These are phyloP conservation scores for Sebastes vulpes DNA, from an alignment of 2,797 vertebrate species.

Conservation along the genomic window DNA sequence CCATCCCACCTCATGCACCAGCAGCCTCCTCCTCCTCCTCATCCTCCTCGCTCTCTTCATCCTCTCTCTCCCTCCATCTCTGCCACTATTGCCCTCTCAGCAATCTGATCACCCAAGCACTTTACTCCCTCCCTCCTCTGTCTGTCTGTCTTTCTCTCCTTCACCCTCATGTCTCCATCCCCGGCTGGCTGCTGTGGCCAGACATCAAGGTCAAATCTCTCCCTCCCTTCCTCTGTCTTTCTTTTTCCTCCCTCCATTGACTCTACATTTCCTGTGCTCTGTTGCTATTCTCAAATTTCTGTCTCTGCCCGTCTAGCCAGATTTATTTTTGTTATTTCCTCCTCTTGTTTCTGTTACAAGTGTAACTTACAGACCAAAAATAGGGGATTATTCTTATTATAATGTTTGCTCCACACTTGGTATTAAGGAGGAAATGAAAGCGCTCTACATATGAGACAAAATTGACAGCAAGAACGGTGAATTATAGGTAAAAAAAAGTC, in stretches of 20 bases:
- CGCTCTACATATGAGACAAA: background rate
- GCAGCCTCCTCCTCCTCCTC: conserved; percentile 15
- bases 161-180: conserved; percentile 67
- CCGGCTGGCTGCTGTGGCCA: conserved; percentile 70
- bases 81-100: conserved; percentile 72
- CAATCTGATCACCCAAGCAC: conserved; percentile 78
- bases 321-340: conserved; percentile 62
- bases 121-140: conserved; percentile 41
- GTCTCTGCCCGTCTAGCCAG: conserved; percentile 48
- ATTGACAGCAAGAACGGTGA: background rate
- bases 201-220: conserved; percentile 85
- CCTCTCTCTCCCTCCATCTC: conserved; percentile 9
- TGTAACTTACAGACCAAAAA: background rate
- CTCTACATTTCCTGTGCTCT: conserved; percentile 75
- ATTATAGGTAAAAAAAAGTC: background rate
- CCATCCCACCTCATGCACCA: conserved; percentile 37
- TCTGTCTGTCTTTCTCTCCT: conserved; percentile 57
- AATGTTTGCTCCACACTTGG: background rate
- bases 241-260: conserved; percentile 63
- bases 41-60: background rate
- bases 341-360: conserved; percentile 39
- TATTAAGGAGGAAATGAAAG: background rate
- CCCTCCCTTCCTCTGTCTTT: conserved; percentile 41
- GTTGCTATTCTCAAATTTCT: conserved; percentile 72
- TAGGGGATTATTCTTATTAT: background rate